phyloP scores from a whole-genome alignment of 1,140 invertebrate species.

The Tetramorium parvispinum region DNA sequence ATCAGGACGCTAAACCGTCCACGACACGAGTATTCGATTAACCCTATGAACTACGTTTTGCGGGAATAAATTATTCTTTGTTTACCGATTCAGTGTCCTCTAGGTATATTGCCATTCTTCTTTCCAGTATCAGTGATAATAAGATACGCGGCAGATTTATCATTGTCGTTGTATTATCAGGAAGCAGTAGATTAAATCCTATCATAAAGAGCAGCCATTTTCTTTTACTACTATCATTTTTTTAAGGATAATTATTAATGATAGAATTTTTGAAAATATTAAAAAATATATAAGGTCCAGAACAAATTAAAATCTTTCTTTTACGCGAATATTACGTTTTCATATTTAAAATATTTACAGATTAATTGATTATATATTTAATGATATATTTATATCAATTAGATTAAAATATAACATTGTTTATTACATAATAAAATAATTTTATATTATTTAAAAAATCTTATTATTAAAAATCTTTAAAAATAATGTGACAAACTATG shows the following conservation, averaged over 20 bases:
- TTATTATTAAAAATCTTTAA: not conserved
- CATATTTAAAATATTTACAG: not conserved
- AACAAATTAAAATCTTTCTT: not conserved
- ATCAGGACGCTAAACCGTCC: constrained; percentile 66
- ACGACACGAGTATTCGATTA: constrained; percentile 75
- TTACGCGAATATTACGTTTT: not conserved
- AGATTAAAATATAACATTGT: not conserved
- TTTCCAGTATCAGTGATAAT: constrained; percentile 3
- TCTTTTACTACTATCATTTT: not conserved
- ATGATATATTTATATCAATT: not conserved
- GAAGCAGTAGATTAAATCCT: not conserved
- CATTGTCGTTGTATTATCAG: constrained; percentile 48
- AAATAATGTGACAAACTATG: not conserved
- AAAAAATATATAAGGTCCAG: not conserved
- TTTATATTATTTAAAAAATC: not conserved
- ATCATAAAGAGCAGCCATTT: not conserved
- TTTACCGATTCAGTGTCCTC: constrained; percentile 52
- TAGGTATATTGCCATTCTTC: constrained; percentile 21
- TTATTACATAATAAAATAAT: constrained; percentile 3
- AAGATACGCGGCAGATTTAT: constrained; percentile 40
- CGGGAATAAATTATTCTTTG: constrained; percentile 67
- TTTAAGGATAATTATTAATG: not conserved
- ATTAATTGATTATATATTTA: not conserved
- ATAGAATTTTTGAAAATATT: not conserved
- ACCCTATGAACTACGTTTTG: constrained; percentile 64